Evolutionary conservation across 2,113 vertebrate species (phyloP).

Genomic region (Marmota flaviventris): DNA sequence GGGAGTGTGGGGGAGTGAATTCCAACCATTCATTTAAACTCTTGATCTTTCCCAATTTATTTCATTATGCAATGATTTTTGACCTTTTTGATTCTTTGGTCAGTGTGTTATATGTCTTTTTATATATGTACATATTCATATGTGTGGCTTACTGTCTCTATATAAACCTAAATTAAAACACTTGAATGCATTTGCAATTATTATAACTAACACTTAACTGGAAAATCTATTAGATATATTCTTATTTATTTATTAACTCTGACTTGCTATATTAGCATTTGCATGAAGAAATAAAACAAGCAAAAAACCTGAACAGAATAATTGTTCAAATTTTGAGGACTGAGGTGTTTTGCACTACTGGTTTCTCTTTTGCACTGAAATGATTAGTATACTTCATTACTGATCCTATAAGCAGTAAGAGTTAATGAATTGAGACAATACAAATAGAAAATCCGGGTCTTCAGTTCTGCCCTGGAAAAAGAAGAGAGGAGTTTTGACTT

Average conservation of each 20-base stretch:
- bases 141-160: neutral
- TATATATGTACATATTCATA: neutral
- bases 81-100: constrained; percentile 26
- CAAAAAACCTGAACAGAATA: neutral
- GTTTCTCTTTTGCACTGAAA: neutral
- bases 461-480: neutral
- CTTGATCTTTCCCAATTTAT: neutral
- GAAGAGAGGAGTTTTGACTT: neutral
- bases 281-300: constrained; percentile 7
- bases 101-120: neutral
- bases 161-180: constrained; percentile 30
- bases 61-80: constrained; percentile 23
- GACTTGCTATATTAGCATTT: constrained; percentile 49
- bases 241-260: neutral
- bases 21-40: neutral
- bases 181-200: constrained; percentile 53
- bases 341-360: neutral
- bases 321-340: neutral
- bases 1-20: neutral
- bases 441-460: neutral
- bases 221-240: constrained; percentile 34
- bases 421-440: constrained; percentile 7
- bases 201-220: constrained; percentile 14
- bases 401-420: neutral
- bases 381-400: neutral